Evolutionary conservation across 2,113 vertebrate genomes (phyloP).

Genomic region (Lepidothrix coronata): DNA sequence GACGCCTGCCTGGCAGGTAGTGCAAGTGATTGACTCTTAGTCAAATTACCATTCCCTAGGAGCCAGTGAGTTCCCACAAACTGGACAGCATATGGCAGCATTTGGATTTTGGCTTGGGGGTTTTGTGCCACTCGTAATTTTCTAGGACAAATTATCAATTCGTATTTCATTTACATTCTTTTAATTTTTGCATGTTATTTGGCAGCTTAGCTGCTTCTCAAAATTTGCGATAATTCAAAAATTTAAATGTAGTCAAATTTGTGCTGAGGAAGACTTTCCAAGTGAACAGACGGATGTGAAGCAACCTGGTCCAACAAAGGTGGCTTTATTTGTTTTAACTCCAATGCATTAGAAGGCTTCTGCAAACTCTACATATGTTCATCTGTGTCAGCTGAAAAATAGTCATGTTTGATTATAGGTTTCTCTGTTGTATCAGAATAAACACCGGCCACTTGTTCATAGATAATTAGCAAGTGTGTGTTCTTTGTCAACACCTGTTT

Average conservation of each 20-base stretch:
- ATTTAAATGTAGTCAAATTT: neutral
- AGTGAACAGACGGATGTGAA: neutral
- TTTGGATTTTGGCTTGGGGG: neutral
- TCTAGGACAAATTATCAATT: conserved; percentile 10
- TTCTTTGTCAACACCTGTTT: neutral
- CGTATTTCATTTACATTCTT: neutral
- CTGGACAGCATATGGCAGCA: neutral
- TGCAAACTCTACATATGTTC: neutral
- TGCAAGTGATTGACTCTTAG: neutral
- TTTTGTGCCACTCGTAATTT: neutral
- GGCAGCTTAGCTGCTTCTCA: neutral
- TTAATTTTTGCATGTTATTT: neutral
- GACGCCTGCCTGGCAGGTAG: neutral
- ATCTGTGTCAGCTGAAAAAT: neutral
- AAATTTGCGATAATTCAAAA: neutral
- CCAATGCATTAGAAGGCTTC: neutral
- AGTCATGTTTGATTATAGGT: neutral
- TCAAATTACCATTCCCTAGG: neutral
- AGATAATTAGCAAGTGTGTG: neutral
- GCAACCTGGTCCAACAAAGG: neutral
- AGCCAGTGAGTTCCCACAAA: neutral
- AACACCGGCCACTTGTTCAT: neutral
- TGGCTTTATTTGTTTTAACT: conserved; percentile 17
- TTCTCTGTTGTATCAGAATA: neutral
- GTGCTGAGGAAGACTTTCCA: neutral